These are phyloP conservation scores for Sepiola atlantica DNA, from an alignment of 2,888 invertebrate genomes.

Conservation along the genomic window DNA sequence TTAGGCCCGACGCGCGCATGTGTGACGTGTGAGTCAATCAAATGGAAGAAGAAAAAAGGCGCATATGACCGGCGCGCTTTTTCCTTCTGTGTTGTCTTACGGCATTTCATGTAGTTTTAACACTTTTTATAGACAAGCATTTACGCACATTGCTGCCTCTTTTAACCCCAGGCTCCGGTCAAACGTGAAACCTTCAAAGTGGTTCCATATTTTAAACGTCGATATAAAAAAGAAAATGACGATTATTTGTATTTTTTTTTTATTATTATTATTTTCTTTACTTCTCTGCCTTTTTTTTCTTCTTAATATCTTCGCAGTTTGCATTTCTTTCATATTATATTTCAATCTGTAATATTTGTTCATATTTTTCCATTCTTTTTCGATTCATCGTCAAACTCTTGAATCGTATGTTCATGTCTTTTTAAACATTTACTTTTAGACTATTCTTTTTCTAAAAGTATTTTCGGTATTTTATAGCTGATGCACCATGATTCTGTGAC, in stretches of 20 bases:
- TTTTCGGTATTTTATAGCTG: too few relatives aligned
- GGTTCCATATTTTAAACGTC: background rate
- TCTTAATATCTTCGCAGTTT: too few relatives aligned
- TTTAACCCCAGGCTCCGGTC: background rate
- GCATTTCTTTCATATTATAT: too few relatives aligned
- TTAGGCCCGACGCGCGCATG: background rate
- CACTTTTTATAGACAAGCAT: background rate
- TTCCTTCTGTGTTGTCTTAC: background rate
- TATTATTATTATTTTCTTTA: background rate
- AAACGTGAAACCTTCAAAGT: too few relatives aligned
- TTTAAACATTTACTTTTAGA: too few relatives aligned
- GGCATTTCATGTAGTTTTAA: slow-evolving; percentile 32
- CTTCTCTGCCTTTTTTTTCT: too few relatives aligned
- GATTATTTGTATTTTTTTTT: background rate
- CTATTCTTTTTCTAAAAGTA: too few relatives aligned
- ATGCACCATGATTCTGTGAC: too few relatives aligned
- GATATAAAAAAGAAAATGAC: background rate
- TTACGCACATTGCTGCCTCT: background rate
- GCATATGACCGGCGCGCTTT: background rate
- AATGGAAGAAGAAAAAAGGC: background rate
- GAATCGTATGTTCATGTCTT: too few relatives aligned
- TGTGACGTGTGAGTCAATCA: background rate
- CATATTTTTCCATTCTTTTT: too few relatives aligned
- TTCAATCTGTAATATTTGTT: too few relatives aligned
- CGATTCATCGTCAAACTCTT: too few relatives aligned